Base-by-base conservation (phyloP, 2,888 invertebrate genomes). In the Drosophila subsilvestris region DNA sequence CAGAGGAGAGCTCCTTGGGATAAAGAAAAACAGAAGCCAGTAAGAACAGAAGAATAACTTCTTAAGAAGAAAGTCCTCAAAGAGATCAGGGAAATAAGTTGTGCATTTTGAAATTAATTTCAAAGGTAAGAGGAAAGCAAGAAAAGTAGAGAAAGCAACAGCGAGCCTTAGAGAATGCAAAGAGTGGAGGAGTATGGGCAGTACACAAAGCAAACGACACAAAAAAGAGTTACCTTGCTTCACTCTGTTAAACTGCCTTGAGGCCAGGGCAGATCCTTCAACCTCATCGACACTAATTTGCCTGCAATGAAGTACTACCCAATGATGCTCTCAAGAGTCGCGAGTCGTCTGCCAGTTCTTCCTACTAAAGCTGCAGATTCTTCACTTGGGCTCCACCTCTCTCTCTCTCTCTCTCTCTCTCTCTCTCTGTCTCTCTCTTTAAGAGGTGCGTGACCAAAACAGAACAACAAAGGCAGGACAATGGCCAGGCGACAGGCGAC, bases 241-340 rank as follows among this genome's bases (percentile, higher is more conserved):
- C 1, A 22, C 9, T 32, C 17, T 20, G 12, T 9, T 6, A 8
- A 59, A 32, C 20, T 14, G 17, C 29, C 29, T 10, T 32, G 18
- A 27, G 27, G 9, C 9, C 6, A 2, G 5, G 1, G 9, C 27
- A 32, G 22, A 44, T 44, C 27, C 43, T 51, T 25, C 45, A 45
- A 54, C 60, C 69, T 61, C 71, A 81, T 84, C 73, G 86, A 86
- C 83, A 78, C 81, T 86, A 84, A 84, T 84, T 84, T 84, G 81
- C 67, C 78, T 74, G 71, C 85, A 79, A 84, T 79, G 74, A 67
- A 79, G 79, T 74, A 71, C 65, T 45, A 74, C n/a, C 37, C 37
- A 78, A 75, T 76, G 78, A 71, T 59, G 61, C 60, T 55, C 66
- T 73, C 77, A 59, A 83, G 84, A 69, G 73, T 56, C 62, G 54